Base-by-base conservation (phyloP, 2,888 invertebrate genomes). In the Drosophila subsilvestris region DNA sequence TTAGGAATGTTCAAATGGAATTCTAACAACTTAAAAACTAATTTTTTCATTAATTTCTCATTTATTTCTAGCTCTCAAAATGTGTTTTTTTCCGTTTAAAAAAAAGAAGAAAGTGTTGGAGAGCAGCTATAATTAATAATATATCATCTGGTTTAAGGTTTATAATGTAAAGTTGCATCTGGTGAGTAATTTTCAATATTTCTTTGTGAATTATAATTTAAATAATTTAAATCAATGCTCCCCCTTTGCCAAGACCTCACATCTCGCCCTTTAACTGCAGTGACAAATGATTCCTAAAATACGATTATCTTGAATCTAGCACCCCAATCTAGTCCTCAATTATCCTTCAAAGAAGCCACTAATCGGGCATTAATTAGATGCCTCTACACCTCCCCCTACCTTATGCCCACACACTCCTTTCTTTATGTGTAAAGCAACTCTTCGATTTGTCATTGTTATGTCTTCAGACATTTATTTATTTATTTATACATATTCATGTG, bases 401-500 rank as follows among this genome's bases (percentile, higher is more conserved):
- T 4, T 4, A 20, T 20, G 10, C 14, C 14, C 14, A 22, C n/a
- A 9, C n/a, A n/a, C n/a, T n/a, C n/a, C n/a, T n/a, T n/a, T n/a
- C n/a, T n/a, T n/a, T n/a, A n/a, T n/a, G n/a, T n/a, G n/a, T n/a
- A n/a, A n/a, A n/a, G n/a, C n/a, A n/a, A n/a, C 0, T 1, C 61
- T 49, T 20, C 67, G 56, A 70, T 78, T 79, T 82, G 54, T 80
- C 74, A 83, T 74, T 65, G 56, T 65, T 60, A 29, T 77, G 53
- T 72, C 50, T 54, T 57, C 6, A 66, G 66, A 72, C 74, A 66
- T 78, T 84, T 73, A 86, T 86, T 80, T 82, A 82, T 32, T 76
- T 84, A 70, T 86, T 82, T 70, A 53, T 27, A 43, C 47, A 74
- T 63, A 63, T 76, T 67, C 74, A 73, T 81, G 67, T 76, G 72